A percentile compares a stretch with the other conserved stretches of the same genome.
Evolutionary conservation across 2,888 invertebrate genomes (phyloP).

Genomic region (Protonemura montana): DNA sequence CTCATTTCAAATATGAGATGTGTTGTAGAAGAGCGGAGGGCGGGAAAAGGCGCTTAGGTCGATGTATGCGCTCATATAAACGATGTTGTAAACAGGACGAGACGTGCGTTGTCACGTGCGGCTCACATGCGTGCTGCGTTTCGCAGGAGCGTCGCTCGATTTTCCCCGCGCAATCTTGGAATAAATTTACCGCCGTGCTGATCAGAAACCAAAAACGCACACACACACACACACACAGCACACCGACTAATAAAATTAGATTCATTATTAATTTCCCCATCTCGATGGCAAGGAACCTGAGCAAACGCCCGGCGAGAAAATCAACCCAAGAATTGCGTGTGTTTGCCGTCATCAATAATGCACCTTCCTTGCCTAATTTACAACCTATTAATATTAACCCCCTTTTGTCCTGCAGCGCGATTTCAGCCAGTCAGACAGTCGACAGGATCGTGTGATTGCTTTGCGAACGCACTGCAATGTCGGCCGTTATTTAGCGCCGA

Average conservation of each 20-base stretch:
- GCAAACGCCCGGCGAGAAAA: constrained; percentile 12
- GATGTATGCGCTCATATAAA: neutral
- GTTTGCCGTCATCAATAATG: constrained; percentile 17
- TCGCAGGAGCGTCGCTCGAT: too few relatives aligned
- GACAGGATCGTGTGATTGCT: constrained; percentile 18
- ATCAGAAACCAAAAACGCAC: too few relatives aligned
- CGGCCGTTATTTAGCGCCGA: constrained; percentile 2
- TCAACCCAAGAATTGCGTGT: neutral
- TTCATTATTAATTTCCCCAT: neutral
- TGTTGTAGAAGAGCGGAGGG: neutral
- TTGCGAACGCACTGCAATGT: neutral
- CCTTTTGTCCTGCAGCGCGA: constrained; percentile 10
- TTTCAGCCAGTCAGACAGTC: neutral
- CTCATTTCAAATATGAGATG: constrained; percentile 36
- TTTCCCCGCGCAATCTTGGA: too few relatives aligned
- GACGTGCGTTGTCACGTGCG: too few relatives aligned
- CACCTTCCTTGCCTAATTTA: constrained; percentile 29
- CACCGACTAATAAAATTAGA: neutral
- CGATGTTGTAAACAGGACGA: too few relatives aligned
- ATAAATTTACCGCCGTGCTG: too few relatives aligned
- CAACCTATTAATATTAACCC: constrained; percentile 31
- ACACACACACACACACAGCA: neutral
- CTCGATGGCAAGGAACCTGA: neutral
- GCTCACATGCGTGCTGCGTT: too few relatives aligned
- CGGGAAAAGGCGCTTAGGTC: neutral